phyloP scores from a whole-genome alignment of 2,797 vertebrate genomes.

The Microtus californicus region DNA sequence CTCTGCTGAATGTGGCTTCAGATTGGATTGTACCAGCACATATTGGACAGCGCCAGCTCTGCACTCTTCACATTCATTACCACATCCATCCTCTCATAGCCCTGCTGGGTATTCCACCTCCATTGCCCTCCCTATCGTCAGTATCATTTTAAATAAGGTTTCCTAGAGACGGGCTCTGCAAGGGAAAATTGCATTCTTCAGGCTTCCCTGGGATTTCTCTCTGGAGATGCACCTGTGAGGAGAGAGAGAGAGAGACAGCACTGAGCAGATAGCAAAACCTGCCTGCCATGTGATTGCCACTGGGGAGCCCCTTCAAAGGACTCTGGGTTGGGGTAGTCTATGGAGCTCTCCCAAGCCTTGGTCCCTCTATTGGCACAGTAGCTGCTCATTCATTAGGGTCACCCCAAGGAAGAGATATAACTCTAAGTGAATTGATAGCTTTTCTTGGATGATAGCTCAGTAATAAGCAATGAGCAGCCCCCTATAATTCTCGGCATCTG shows the following conservation, averaged over 20 bases:
- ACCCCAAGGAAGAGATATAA: background rate
- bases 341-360: background rate
- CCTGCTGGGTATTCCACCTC: background rate
- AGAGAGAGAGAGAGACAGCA: background rate
- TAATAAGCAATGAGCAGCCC: background rate
- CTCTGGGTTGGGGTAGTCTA: background rate
- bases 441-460: background rate
- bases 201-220: background rate
- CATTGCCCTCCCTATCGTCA: background rate
- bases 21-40: background rate
- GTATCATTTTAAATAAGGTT: background rate
- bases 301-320: background rate
- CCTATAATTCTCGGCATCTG: background rate
- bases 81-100: background rate
- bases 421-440: background rate
- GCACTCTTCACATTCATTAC: background rate
- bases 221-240: background rate
- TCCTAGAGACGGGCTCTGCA: conserved; percentile 38
- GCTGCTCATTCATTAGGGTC: background rate
- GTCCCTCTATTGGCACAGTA: accelerated
- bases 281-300: accelerated
- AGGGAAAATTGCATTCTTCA: background rate
- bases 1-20: background rate
- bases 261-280: background rate
- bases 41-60: background rate